A percentile compares a stretch with the other conserved stretches of the same genome.
Evolutionary conservation across 2,113 vertebrate species (phyloP).

Genomic region (Grantiella picta): DNA sequence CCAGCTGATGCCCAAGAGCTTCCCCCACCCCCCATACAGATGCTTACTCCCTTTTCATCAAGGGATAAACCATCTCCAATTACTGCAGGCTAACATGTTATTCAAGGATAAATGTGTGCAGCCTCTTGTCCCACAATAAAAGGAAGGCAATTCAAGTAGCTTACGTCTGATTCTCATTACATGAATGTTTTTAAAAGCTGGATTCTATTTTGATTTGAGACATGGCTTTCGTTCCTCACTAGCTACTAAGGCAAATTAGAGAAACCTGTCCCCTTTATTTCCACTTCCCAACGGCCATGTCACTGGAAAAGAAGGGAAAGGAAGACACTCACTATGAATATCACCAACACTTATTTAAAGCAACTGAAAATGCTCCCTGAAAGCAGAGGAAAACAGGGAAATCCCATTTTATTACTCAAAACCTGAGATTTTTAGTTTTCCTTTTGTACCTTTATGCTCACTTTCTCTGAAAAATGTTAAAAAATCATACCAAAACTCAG

Average conservation of each 20-base stretch:
- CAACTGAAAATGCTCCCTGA: background rate
- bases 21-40: background rate
- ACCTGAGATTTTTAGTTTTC: rapidly evolving
- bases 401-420: background rate
- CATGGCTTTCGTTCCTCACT: background rate
- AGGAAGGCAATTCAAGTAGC: slow-evolving; percentile 37
- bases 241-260: background rate
- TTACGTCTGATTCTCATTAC: slow-evolving; percentile 48
- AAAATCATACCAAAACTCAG: background rate
- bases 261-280: background rate
- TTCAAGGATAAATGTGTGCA: slow-evolving; percentile 35
- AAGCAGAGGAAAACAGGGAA: background rate
- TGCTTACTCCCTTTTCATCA: slow-evolving; percentile 37
- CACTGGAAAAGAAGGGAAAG: background rate
- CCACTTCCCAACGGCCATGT: background rate
- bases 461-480: background rate
- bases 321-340: background rate
- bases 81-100: slow-evolving; percentile 44
- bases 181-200: background rate
- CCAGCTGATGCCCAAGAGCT: slow-evolving; percentile 25
- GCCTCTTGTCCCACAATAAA: slow-evolving; percentile 19
- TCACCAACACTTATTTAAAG: background rate
- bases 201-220: background rate
- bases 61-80: slow-evolving; percentile 57
- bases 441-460: background rate